These are phyloP conservation scores for Tipula helvola DNA, from an alignment of 2,888 invertebrate genomes.

Conservation along the genomic window DNA sequence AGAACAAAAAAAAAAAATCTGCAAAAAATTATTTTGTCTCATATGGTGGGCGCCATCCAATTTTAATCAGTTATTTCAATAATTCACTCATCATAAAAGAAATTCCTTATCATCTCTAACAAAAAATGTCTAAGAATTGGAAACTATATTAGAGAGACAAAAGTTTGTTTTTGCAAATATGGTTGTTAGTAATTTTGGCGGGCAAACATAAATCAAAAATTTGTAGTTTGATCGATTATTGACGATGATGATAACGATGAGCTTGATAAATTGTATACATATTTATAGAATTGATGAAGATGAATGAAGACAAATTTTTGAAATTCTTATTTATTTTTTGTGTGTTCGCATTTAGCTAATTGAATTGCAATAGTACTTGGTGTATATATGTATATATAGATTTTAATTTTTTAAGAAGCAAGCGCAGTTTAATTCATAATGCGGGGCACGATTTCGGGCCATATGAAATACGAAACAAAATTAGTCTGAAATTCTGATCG, in stretches of 20 bases:
- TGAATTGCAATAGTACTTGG: background rate
- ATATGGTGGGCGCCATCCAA: background rate
- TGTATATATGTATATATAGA: background rate
- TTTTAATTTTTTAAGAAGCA: background rate
- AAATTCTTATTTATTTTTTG: background rate
- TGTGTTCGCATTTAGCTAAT: background rate
- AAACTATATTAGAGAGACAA: background rate
- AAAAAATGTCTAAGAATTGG: background rate
- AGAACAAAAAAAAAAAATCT: background rate
- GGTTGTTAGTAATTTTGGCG: background rate
- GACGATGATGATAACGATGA: background rate
- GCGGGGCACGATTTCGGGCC: background rate
- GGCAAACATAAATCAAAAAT: background rate
- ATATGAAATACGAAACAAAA: background rate
- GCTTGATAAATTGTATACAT: background rate
- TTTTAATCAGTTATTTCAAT: conserved; percentile 4
- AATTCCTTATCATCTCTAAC: conserved; percentile 4
- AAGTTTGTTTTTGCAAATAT: background rate
- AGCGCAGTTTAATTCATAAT: background rate
- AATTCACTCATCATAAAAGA: conserved; percentile 4
- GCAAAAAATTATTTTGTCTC: conserved; percentile 4
- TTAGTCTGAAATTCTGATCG: background rate
- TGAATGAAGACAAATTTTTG: background rate
- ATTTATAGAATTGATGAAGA: background rate
- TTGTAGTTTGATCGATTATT: background rate